Base-by-base conservation (phyloP, 2,797 vertebrate genomes). In the Epinephelus coioides region DNA sequence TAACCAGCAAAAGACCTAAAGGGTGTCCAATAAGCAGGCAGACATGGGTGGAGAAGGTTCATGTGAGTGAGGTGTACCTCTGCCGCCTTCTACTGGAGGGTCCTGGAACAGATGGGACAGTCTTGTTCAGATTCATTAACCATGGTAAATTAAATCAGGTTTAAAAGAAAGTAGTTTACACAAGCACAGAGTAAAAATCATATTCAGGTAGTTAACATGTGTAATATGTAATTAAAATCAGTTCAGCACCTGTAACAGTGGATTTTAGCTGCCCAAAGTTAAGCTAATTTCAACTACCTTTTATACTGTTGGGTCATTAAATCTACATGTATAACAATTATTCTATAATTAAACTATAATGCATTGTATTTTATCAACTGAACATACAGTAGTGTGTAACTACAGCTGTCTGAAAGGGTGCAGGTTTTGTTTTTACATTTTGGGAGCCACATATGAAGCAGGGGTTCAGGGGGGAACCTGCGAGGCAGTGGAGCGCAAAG, bases 81-180 rank as follows among this genome's bases (percentile, higher is more conserved):
- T 60, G 68, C 64, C 69, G 63, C 69, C 53, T 11, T 63, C 57
- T 64, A 12, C 25, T 54, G 73, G 63, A 69, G 1, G 1, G 13
- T 40, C 21, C 27, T 73, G 50, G 56, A 65, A 69, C 23, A 61
- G 27, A 25, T 3, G 17, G 2, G 14, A 21, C 47, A 34, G 30
- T 53, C 25, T 25, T 12, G 23, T 38, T 50, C 19, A 50, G 21
- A 3, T 21, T 14, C 30, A 50, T 62, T 19, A 44, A 14, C 27
- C 30, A 14, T 34, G 51, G 23, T 34, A 15, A 51, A 17, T 19
- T 14, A 51, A 57, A 57, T 57, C 2, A 0, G 6, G n/a, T 64
- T 47, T 0, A 47, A 50, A 12, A 21, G 5, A 5, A 19, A 27
- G 11, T 61, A 40, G 6, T 34, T 34, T 34, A 34, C 30, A 6